phyloP scores from a whole-genome alignment of 1,140 invertebrate genomes.

The Drosophila bocki region DNA sequence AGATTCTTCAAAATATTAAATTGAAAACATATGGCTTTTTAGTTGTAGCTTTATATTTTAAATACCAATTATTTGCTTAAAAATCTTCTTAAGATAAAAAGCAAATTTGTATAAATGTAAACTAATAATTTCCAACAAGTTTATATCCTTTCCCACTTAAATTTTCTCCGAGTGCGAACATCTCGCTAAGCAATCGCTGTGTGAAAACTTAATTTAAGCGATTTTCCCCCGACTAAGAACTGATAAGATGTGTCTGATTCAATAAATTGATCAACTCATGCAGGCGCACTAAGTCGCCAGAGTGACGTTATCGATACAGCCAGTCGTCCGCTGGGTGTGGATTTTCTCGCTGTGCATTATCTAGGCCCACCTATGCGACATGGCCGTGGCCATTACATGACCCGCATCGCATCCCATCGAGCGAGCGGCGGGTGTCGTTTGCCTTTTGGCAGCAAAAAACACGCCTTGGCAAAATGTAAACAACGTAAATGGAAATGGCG shows the following conservation, averaged over 20 bases:
- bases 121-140: too few relatives aligned
- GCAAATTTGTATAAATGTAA: too few relatives aligned
- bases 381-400: constrained; percentile 69
- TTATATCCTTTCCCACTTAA: background rate
- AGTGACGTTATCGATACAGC: constrained; percentile 16
- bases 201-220: constrained; percentile 36
- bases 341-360: constrained; percentile 56
- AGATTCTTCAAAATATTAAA: too few relatives aligned
- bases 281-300: constrained; percentile 20
- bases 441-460: constrained; percentile 69
- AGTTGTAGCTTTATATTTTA: too few relatives aligned
- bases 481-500: constrained; percentile 78
- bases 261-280: constrained; percentile 25
- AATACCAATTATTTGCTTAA: too few relatives aligned
- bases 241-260: constrained; percentile 30
- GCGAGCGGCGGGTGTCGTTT: constrained; percentile 69
- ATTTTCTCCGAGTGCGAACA: constrained; percentile 12
- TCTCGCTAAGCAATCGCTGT: background rate
- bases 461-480: constrained; percentile 71
- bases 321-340: constrained; percentile 2
- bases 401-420: constrained; percentile 72
- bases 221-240: background rate
- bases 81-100: too few relatives aligned
- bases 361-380: constrained; percentile 56
- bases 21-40: too few relatives aligned